A percentile compares a stretch with the other conserved stretches of the same genome.
Conservation (phyloP, 2,113 vertebrate species). For the mouse (Mus musculus) region DNA sequence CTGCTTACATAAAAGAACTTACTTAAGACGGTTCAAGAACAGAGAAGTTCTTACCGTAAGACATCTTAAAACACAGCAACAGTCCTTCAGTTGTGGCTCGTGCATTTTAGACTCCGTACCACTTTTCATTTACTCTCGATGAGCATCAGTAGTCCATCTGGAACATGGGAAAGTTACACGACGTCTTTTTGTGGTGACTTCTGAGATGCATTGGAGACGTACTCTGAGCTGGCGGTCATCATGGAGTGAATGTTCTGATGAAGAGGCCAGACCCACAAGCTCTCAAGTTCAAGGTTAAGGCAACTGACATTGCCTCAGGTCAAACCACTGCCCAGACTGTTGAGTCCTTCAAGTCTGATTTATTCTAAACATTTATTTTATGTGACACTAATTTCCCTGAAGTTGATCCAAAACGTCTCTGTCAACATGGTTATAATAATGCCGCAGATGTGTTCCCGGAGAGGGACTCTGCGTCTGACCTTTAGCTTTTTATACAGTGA, state of each 20-base stretch:
- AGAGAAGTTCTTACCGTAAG: slow-evolving; percentile 53
- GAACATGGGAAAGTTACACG: slow-evolving; percentile 33
- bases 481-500: neutral
- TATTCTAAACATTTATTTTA: slow-evolving; percentile 46
- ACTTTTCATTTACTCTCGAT: slow-evolving; percentile 46
- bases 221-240: neutral
- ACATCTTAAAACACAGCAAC: slow-evolving; percentile 56
- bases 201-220: neutral
- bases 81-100: slow-evolving; percentile 50
- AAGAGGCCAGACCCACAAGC: neutral
- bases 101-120: slow-evolving; percentile 1
- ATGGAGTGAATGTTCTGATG: neutral
- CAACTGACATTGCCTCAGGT: neutral
- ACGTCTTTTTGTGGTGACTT: slow-evolving; percentile 57
- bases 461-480: neutral
- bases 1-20: slow-evolving; percentile 49
- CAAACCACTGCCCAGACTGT: slow-evolving; percentile 13
- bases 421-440: slow-evolving; percentile 22
- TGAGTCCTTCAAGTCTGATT: slow-evolving; percentile 24
- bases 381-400: slow-evolving; percentile 11
- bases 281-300: slow-evolving; percentile 60
- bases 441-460: slow-evolving; percentile 29
- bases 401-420: slow-evolving; percentile 16
- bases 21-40: slow-evolving; percentile 54
- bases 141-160: slow-evolving; percentile 75